Evolutionary conservation across 1,140 invertebrate genomes (phyloP).

Genomic region (Drosophila obscura): DNA sequence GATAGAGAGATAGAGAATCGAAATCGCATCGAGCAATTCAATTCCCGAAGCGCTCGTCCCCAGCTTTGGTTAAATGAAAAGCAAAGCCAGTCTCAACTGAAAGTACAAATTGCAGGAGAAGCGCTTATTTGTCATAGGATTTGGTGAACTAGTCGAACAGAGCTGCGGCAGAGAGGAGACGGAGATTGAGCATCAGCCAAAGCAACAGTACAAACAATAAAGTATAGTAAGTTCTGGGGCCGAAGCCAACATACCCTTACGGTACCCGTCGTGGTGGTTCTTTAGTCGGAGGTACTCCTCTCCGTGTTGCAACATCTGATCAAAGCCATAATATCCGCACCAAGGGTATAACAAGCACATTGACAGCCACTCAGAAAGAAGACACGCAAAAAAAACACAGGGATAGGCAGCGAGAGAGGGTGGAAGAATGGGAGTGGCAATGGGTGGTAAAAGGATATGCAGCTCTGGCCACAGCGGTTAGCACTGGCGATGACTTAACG

Average conservation of each 20-base stretch:
- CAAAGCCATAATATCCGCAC: too few relatives aligned
- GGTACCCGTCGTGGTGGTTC: too few relatives aligned
- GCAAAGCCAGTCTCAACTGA: conserved; percentile 61
- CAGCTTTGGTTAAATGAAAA: conserved; percentile 74
- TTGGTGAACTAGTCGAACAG: conserved; percentile 48
- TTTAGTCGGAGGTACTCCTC: too few relatives aligned
- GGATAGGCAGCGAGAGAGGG: not conserved
- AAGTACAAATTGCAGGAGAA: conserved; percentile 70
- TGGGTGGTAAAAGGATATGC: conserved; percentile 38
- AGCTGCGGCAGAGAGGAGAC: conserved; percentile 24
- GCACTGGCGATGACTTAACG: conserved; percentile 79
- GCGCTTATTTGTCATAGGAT: conserved; percentile 79
- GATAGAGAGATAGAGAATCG: not conserved
- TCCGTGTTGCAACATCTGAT: too few relatives aligned
- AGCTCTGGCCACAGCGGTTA: conserved; percentile 71
- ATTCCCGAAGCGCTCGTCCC: conserved; percentile 34
- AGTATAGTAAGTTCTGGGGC: too few relatives aligned
- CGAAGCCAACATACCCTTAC: too few relatives aligned
- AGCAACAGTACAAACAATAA: conserved; percentile 70
- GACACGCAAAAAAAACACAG: conserved; percentile 9
- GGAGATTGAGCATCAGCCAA: conserved; percentile 43
- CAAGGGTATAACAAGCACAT: conserved; percentile 12
- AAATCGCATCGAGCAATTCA: conserved; percentile 40
- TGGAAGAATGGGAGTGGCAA: not conserved
- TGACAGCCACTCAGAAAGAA: conserved; percentile 43